A percentile compares a stretch with the other conserved stretches of the same genome.
phyloP scores from a whole-genome alignment of 2,888 invertebrate species.

The Scelioninae gen. 1 region DNA sequence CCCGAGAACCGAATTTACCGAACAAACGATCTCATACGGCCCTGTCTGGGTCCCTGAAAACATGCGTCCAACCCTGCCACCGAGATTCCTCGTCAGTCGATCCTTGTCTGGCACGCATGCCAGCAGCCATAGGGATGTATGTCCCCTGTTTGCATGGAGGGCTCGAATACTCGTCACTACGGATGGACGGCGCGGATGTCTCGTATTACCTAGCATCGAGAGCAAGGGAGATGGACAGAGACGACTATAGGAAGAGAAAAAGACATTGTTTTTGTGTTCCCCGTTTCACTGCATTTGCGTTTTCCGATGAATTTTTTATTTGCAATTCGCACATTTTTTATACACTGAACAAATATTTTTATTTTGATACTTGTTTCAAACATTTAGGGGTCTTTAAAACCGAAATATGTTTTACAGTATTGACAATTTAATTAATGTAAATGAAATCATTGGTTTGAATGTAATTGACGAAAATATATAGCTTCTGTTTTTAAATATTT shows the following conservation, averaged over 20 bases:
- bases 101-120: constrained; percentile 47
- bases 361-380: no score
- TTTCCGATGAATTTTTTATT: no score
- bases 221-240: constrained; percentile 32
- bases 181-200: constrained; percentile 63
- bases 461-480: no score
- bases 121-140: constrained; percentile 67
- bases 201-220: constrained; percentile 59
- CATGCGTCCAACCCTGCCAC: constrained; percentile 37
- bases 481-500: no score
- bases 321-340: neutral
- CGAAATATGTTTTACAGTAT: no score
- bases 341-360: no score
- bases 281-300: no score
- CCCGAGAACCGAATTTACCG: constrained; percentile 10
- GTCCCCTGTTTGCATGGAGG: constrained; percentile 63
- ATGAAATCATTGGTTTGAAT: no score
- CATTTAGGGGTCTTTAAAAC: no score
- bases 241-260: constrained; percentile 29
- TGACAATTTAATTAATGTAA: no score
- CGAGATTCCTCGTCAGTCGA: constrained; percentile 50
- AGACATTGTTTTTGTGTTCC: neutral
- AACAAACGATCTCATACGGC: constrained; percentile 25
- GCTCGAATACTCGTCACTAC: constrained; percentile 63
- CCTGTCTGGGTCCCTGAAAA: constrained; percentile 20